phyloP scores from a whole-genome alignment of 1,140 invertebrate species.

The Gryllus bimaculatus region DNA sequence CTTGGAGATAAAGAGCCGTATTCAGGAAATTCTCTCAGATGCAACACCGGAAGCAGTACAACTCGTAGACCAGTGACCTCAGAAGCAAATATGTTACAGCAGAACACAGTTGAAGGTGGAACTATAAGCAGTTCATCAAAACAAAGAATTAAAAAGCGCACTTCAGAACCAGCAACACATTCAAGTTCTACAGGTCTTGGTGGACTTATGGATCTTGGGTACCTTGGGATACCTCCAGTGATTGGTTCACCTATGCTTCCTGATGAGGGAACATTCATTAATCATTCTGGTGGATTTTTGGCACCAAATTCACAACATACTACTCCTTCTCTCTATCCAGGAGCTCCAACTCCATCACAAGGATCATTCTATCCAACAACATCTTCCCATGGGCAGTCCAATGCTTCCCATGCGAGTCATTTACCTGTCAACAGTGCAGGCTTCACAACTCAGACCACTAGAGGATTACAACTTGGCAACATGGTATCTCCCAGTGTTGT shows the following conservation, averaged over 20 bases:
- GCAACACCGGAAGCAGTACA: too few relatives aligned
- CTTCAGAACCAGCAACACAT: background rate
- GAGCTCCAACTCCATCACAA: slow-evolving; percentile 7
- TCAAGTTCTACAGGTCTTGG: slow-evolving; percentile 15
- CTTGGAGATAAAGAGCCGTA: too few relatives aligned
- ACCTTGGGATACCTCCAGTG: slow-evolving; percentile 30
- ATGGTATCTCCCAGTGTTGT: slow-evolving; percentile 14
- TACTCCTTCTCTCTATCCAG: slow-evolving; percentile 9
- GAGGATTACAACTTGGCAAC: background rate
- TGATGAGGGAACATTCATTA: slow-evolving; percentile 13
- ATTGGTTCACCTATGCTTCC: slow-evolving; percentile 31
- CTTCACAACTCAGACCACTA: too few relatives aligned
- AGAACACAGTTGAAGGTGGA: too few relatives aligned
- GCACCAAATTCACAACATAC: background rate
- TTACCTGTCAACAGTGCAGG: background rate
- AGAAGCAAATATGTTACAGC: too few relatives aligned
- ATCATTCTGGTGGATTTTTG: slow-evolving; percentile 10
- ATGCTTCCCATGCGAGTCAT: background rate
- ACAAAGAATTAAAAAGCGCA: background rate
- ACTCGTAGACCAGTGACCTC: too few relatives aligned
- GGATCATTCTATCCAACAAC: slow-evolving; percentile 13
- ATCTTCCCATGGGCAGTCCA: background rate
- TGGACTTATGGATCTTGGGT: slow-evolving; percentile 31
- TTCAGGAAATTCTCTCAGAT: too few relatives aligned
- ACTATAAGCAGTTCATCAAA: background rate